phyloP scores from a whole-genome alignment of 2,113 vertebrate genomes.

The Todiramphus saurophagus region DNA sequence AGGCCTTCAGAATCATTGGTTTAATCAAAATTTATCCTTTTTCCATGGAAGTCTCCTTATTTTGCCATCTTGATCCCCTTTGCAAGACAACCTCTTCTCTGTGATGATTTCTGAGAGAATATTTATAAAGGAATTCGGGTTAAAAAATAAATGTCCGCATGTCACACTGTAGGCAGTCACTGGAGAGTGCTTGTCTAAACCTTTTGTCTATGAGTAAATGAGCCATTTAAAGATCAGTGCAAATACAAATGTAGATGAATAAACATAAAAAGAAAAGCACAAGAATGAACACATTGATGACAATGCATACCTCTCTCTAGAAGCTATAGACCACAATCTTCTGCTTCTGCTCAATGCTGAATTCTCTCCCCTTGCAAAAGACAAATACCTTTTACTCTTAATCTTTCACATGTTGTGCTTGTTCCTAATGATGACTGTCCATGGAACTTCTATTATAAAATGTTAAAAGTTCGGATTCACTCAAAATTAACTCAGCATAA shows the following conservation, averaged over 20 bases:
- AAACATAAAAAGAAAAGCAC: background rate
- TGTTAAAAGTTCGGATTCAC: background rate
- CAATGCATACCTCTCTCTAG: background rate
- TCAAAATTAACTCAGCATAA: background rate
- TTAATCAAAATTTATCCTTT: background rate
- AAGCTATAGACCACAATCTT: background rate
- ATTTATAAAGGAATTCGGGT: background rate
- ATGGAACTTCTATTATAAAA: background rate
- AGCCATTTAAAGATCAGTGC: background rate
- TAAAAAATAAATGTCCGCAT: background rate
- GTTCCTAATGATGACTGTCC: background rate
- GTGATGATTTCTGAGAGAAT: background rate
- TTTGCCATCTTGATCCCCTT: background rate
- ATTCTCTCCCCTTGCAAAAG: background rate
- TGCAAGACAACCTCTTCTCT: background rate
- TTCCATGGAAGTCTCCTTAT: background rate
- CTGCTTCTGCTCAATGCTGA: background rate
- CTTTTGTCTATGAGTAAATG: background rate
- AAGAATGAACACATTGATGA: background rate
- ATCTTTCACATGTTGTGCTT: background rate
- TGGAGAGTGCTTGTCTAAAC: background rate
- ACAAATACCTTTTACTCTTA: background rate
- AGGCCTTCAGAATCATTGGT: background rate
- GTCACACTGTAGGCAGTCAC: background rate
- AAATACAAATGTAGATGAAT: background rate